phyloP scores from a whole-genome alignment of 2,888 invertebrate genomes.

The Fragum fragum region DNA sequence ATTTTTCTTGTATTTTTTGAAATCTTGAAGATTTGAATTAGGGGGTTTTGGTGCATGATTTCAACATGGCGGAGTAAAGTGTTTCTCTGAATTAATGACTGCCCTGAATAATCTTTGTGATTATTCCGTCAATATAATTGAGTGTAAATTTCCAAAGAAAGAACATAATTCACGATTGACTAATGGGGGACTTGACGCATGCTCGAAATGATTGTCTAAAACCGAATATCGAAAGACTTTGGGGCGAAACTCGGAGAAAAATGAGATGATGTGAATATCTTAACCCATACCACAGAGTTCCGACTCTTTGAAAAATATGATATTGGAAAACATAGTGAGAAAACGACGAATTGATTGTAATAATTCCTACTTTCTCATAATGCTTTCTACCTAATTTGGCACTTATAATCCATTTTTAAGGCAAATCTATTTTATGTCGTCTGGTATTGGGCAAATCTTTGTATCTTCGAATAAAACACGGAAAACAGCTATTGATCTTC shows the following conservation, averaged over 20 bases:
- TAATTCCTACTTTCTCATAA: no score
- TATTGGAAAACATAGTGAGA: no score
- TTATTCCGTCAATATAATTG: conserved; percentile 70
- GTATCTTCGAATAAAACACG: no score
- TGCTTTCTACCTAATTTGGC: no score
- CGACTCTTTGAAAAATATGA: no score
- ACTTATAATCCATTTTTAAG: no score
- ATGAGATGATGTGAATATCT: no score
- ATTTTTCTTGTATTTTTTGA: background rate
- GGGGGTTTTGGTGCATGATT: background rate
- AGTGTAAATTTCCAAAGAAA: conserved; percentile 66
- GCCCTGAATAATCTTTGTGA: conserved; percentile 61
- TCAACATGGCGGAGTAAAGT: background rate
- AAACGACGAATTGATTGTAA: no score
- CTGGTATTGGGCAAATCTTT: no score
- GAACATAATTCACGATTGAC: conserved; percentile 67
- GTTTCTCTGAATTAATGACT: conserved; percentile 55
- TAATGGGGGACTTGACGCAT: conserved; percentile 68
- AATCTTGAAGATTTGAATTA: background rate
- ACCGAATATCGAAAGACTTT: conserved; percentile 17
- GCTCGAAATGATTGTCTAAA: conserved; percentile 59
- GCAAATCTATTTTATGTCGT: no score
- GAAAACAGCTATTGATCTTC: no score
- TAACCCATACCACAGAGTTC: no score
- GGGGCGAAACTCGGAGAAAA: background rate